These are phyloP conservation scores for Tragelaphus eurycerus DNA, from an alignment of 2,797 vertebrate genomes.

Conservation along the genomic window DNA sequence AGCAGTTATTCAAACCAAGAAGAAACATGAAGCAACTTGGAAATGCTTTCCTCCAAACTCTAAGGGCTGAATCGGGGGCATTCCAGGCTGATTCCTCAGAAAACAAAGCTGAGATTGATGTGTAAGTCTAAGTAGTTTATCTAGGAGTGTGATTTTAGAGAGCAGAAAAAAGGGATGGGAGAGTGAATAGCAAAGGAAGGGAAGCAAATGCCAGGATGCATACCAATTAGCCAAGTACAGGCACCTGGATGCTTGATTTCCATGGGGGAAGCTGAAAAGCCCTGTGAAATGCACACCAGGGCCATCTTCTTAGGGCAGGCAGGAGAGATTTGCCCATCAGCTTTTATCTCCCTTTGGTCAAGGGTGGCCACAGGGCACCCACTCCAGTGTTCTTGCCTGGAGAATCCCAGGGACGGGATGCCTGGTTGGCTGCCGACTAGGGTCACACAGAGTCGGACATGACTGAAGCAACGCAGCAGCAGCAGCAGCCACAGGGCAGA, in stretches of 20 bases:
- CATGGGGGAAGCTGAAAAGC: not conserved
- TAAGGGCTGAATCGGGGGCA: not conserved
- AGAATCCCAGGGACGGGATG: too few species aligned
- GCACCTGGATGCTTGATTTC: not conserved
- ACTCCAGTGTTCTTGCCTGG: too few species aligned
- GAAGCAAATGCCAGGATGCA: not conserved
- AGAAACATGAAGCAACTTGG: not conserved
- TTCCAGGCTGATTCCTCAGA: not conserved
- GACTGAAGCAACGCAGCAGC: too few species aligned
- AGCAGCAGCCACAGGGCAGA: not conserved
- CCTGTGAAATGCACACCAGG: not conserved
- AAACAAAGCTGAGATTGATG: not conserved
- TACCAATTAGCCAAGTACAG: not conserved
- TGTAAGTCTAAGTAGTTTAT: not conserved
- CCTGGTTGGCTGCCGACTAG: too few species aligned
- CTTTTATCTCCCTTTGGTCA: not conserved
- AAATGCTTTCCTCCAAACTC: not conserved
- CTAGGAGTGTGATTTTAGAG: not conserved
- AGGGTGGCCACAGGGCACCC: not conserved
- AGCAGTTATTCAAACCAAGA: not conserved
- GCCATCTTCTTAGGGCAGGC: not conserved
- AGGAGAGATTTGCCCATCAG: not conserved
- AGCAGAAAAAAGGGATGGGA: not conserved
- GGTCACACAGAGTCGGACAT: too few species aligned
- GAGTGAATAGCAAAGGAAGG: not conserved